Evolutionary conservation across 2,113 vertebrate species (phyloP).

Genomic region (Climacteris rufus): DNA sequence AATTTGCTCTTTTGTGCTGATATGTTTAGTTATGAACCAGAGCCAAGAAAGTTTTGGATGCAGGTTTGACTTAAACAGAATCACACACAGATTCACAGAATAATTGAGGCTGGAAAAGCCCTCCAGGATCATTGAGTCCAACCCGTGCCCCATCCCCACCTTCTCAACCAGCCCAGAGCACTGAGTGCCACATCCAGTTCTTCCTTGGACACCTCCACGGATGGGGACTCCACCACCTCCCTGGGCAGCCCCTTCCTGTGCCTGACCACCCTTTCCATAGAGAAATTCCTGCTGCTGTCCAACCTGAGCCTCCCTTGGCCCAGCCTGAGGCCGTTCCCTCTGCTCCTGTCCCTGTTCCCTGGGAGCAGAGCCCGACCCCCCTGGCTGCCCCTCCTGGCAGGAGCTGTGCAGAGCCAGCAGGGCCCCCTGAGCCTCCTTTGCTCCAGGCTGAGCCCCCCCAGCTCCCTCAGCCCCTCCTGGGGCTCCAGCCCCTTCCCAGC

Average conservation of each 20-base stretch:
- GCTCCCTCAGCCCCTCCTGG: background rate
- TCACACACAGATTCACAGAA: background rate
- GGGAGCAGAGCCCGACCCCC: background rate
- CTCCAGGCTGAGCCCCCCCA: background rate
- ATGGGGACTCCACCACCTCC: too few relatives aligned
- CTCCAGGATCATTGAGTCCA: background rate
- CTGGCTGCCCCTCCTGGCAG: background rate
- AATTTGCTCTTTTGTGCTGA: background rate
- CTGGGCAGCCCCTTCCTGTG: background rate
- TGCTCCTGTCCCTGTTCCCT: background rate
- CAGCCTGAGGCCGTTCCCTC: background rate
- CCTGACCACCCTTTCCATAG: background rate
- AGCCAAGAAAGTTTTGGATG: background rate
- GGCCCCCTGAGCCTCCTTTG: background rate
- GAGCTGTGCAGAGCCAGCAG: background rate
- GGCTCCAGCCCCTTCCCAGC: background rate
- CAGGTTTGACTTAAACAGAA: background rate
- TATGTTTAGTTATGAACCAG: background rate
- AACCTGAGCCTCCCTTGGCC: accelerated
- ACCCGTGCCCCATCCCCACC: accelerated
- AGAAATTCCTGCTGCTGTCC: accelerated
- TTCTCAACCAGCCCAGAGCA: background rate
- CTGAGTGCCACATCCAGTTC: accelerated
- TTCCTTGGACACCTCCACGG: background rate
- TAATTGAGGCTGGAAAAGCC: background rate